A percentile compares a stretch with the other conserved stretches of the same genome.
Evolutionary conservation across 2,113 vertebrate genomes (phyloP).

Genomic region (Axis porcinus): DNA sequence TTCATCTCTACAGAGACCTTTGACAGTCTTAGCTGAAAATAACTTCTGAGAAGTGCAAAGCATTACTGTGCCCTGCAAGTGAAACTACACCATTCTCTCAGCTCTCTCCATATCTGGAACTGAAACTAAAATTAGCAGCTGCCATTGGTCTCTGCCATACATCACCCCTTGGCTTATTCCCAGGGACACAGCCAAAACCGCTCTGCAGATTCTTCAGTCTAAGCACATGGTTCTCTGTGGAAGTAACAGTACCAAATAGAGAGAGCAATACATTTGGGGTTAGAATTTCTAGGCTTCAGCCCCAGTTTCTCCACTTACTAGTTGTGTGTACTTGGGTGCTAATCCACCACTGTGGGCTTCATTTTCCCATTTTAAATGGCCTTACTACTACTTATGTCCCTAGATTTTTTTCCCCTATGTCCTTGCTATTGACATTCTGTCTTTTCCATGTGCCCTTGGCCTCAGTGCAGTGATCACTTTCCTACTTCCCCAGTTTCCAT

Average conservation of each 20-base stretch:
- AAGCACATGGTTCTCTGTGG: not conserved
- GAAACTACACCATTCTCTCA: not conserved
- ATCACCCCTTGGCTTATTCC: not conserved
- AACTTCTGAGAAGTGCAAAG: not conserved
- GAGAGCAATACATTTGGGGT: not conserved
- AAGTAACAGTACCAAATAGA: not conserved
- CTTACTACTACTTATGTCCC: not conserved
- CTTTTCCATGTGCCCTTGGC: not conserved
- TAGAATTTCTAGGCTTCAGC: not conserved
- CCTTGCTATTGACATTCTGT: not conserved
- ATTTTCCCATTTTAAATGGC: not conserved
- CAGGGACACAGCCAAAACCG: not conserved
- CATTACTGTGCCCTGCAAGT: not conserved
- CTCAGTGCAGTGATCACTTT: not conserved
- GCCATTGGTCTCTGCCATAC: too few species aligned
- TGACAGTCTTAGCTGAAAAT: not conserved
- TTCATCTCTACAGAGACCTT: not conserved
- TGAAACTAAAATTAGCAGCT: not conserved
- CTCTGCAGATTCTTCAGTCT: not conserved
- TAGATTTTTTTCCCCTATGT: not conserved
- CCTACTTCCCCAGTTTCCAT: not conserved
- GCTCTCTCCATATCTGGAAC: not conserved
- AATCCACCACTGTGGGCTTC: not conserved
- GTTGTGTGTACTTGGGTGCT: not conserved
- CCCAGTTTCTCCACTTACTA: not conserved